Evolutionary conservation across 2,113 vertebrate species (phyloP).

Genomic region (Balaeniceps rex): DNA sequence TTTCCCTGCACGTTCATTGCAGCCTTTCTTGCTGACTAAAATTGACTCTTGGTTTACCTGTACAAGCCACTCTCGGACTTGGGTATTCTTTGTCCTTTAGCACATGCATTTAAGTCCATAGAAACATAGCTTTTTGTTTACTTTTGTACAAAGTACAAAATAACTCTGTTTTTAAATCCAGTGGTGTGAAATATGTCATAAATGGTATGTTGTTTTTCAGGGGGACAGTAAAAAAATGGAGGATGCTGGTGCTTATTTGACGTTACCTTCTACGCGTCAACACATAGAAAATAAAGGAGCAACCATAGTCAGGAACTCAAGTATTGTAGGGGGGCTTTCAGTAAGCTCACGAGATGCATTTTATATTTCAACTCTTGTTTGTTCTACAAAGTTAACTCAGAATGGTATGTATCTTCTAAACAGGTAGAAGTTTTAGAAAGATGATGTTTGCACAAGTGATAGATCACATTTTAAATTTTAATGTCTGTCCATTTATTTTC

Average conservation of each 20-base stretch:
- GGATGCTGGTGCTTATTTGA: constrained; percentile 85
- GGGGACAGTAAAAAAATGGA: constrained; percentile 99
- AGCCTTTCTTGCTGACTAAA: neutral
- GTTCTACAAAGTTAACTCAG: constrained; percentile 98
- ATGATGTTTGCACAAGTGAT: neutral
- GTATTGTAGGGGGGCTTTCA: constrained; percentile 82
- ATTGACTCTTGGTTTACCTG: neutral
- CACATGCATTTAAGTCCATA: neutral
- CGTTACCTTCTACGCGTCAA: constrained; percentile 81
- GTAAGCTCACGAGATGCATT: constrained; percentile 90
- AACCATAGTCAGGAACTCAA: constrained; percentile 80
- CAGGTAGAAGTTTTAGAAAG: neutral
- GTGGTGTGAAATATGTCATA: neutral
- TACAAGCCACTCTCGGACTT: too few relatives aligned
- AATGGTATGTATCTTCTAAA: constrained; percentile 79
- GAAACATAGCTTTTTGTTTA: neutral
- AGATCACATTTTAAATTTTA: neutral
- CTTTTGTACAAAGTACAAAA: neutral
- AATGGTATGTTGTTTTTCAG: constrained; percentile 67
- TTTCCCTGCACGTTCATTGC: neutral
- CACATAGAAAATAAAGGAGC: constrained; percentile 78
- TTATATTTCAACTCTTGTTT: constrained; percentile 91
- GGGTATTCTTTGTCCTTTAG: neutral
- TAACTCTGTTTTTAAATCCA: neutral
- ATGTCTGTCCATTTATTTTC: neutral